A percentile compares a stretch with the other conserved stretches of the same genome.
phyloP scores from a whole-genome alignment of 1,140 invertebrate genomes.

The Andricus grossulariae region DNA sequence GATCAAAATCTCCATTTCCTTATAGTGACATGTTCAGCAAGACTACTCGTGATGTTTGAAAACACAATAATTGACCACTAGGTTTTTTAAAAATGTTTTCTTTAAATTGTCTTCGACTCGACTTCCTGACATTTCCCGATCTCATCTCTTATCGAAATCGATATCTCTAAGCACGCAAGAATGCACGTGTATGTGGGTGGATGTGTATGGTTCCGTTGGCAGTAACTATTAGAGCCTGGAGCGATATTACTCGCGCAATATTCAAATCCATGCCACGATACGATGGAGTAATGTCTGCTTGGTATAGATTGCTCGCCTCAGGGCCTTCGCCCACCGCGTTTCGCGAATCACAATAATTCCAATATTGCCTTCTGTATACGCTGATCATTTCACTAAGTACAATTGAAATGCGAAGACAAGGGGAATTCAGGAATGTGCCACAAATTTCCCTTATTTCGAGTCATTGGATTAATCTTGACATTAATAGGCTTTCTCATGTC shows the following conservation, averaged over 20 bases:
- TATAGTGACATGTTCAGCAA: too few relatives aligned
- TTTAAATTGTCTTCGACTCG: background rate
- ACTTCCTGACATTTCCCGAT: slow-evolving; percentile 8
- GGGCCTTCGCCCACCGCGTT: slow-evolving; percentile 60
- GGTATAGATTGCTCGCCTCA: slow-evolving; percentile 72
- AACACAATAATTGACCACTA: too few relatives aligned
- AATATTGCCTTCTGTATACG: slow-evolving; percentile 72
- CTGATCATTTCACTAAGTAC: slow-evolving; percentile 73
- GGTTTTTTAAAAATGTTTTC: background rate
- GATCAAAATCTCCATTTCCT: too few relatives aligned
- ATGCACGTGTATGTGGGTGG: slow-evolving; percentile 50
- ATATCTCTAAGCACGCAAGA: slow-evolving; percentile 53
- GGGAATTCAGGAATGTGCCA: background rate
- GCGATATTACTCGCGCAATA: slow-evolving; percentile 72
- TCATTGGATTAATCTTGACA: background rate
- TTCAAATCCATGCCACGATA: slow-evolving; percentile 72
- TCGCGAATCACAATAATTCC: slow-evolving; percentile 74
- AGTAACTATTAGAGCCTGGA: slow-evolving; percentile 72
- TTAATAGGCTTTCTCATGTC: background rate
- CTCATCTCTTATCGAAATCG: slow-evolving; percentile 44
- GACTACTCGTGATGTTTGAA: too few relatives aligned
- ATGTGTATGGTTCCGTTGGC: slow-evolving; percentile 66
- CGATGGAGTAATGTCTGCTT: slow-evolving; percentile 70
- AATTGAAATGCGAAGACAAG: slow-evolving; percentile 55
- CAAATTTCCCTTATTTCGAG: slow-evolving; percentile 2